phyloP scores from a whole-genome alignment of 2,113 vertebrate genomes.

The Rattus norvegicus region GRCr8 NC_086028.1:85201501-85202000 shows the following conservation, averaged over 20 bases:
- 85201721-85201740: neutral
- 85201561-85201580: too few relatives aligned
- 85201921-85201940: neutral
- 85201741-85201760: neutral
- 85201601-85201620: too few relatives aligned
- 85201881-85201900: neutral
- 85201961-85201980: neutral
- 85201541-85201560: too few relatives aligned
- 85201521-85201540: too few relatives aligned
- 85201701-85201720: too few relatives aligned
- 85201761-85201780: neutral
- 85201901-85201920: too few relatives aligned
- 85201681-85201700: too few relatives aligned
- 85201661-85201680: too few relatives aligned
- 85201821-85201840: neutral
- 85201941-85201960: neutral
- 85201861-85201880: neutral
- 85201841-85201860: accelerated
- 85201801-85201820: neutral
- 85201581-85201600: too few relatives aligned
- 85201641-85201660: neutral
- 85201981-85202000: too few relatives aligned
- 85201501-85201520: too few relatives aligned
- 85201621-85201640: too few relatives aligned
- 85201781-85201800: neutral